phyloP scores from a whole-genome alignment of 2,113 vertebrate species.

The Trematocara stigmaticum region DNA sequence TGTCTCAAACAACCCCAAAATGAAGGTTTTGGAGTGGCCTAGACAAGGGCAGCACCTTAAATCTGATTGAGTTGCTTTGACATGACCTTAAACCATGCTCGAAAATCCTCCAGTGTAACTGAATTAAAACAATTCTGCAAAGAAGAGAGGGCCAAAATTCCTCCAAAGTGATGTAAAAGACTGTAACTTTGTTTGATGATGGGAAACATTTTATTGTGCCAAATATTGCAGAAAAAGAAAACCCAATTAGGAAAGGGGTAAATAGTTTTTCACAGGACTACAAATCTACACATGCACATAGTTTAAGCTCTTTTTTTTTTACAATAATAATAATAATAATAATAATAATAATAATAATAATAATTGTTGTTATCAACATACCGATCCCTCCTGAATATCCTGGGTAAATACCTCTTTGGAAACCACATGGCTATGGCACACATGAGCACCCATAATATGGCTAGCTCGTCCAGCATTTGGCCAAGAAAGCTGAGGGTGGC shows the following conservation, averaged over 20 bases:
- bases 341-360: neutral
- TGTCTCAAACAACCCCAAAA: neutral
- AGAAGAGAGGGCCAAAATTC: neutral
- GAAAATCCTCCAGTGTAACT: neutral
- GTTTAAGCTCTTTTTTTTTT: neutral
- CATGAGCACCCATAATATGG: constrained; percentile 97
- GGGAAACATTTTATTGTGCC: neutral
- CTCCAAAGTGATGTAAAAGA: neutral
- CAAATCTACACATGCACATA: neutral
- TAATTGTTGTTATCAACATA: constrained; percentile 47
- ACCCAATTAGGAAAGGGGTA: neutral
- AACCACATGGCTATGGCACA: constrained; percentile 98
- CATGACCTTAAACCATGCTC: neutral
- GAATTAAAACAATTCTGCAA: neutral
- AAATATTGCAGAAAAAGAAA: neutral
- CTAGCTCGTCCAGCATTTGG: constrained; percentile 96
- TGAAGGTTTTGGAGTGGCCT: neutral
- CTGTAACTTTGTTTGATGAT: neutral
- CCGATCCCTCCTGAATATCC: constrained; percentile 91
- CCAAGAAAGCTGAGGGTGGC: constrained; percentile 97
- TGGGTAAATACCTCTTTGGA: constrained; percentile 91
- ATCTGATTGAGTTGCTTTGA: neutral
- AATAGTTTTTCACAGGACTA: neutral
- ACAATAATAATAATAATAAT: neutral
- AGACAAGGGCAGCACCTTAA: neutral